phyloP scores from a whole-genome alignment of 2,797 vertebrate genomes.

The Catamblyrhynchus diadema region DNA sequence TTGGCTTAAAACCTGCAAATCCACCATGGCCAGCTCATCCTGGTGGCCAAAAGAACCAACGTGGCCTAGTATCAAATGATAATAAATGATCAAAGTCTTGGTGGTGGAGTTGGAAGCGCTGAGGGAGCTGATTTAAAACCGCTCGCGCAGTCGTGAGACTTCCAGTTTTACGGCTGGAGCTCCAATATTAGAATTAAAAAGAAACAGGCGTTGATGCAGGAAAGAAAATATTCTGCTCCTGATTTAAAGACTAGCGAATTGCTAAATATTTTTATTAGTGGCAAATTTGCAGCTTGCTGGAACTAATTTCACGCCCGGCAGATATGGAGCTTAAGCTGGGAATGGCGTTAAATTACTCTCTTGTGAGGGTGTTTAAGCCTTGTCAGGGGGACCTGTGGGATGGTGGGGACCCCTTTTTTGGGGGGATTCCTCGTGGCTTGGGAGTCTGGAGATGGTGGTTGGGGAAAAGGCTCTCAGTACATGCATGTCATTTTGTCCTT shows the following conservation, averaged over 20 bases:
- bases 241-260: conserved; percentile 80
- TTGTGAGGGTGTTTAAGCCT: conserved; percentile 51
- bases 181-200: conserved; percentile 70
- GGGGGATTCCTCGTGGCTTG: background rate
- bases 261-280: conserved; percentile 85
- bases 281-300: conserved; percentile 82
- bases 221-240: conserved; percentile 72
- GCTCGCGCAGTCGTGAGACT: conserved; percentile 1
- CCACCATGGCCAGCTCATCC: background rate
- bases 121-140: background rate
- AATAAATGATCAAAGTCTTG: background rate
- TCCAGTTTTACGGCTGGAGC: conserved; percentile 25
- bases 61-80: rapidly evolving
- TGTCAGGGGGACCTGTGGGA: background rate
- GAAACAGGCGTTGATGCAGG: conserved; percentile 72
- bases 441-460: background rate
- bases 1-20: background rate
- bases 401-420: conserved; percentile 18
- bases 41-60: background rate
- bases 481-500: rapidly evolving
- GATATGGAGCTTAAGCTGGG: conserved; percentile 77
- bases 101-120: rapidly evolving
- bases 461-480: rapidly evolving
- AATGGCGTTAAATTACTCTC: conserved; percentile 82
- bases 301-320: conserved; percentile 84